Evolutionary conservation across 2,888 invertebrate species (phyloP).

Genomic region (Hirtodrosophila histrioides): DNA sequence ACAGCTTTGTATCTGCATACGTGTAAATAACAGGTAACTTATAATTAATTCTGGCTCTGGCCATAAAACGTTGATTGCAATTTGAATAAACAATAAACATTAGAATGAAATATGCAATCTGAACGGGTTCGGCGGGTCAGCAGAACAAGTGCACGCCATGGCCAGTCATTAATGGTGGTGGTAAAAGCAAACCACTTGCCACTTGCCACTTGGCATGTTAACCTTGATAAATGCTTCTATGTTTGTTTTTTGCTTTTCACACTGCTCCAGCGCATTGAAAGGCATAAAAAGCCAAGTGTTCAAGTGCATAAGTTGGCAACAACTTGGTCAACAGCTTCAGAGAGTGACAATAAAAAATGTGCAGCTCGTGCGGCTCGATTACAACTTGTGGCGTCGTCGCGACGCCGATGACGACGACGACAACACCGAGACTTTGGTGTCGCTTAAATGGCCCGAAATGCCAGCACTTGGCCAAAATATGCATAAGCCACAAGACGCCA

Average conservation of each 20-base stretch:
- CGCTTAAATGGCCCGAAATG: slow-evolving; percentile 70
- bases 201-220: slow-evolving; percentile 67
- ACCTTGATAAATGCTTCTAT: slow-evolving; percentile 67
- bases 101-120: slow-evolving; percentile 15
- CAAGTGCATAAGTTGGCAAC: slow-evolving; percentile 69
- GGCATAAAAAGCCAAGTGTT: slow-evolving; percentile 43
- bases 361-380: slow-evolving; percentile 53
- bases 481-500: slow-evolving; percentile 16
- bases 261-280: slow-evolving; percentile 16
- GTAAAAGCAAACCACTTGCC: slow-evolving; percentile 67
- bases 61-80: slow-evolving; percentile 18
- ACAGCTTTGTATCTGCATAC: slow-evolving; percentile 5
- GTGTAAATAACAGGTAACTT: slow-evolving; percentile 12
- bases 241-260: slow-evolving; percentile 13
- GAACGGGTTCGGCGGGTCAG: slow-evolving; percentile 28
- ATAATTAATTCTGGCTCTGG: slow-evolving; percentile 25
- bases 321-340: slow-evolving; percentile 62
- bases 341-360: slow-evolving; percentile 58
- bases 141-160: slow-evolving; percentile 60
- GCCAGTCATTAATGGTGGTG: slow-evolving; percentile 38
- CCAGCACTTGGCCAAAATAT: slow-evolving; percentile 39
- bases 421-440: slow-evolving; percentile 38
- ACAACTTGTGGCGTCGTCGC: slow-evolving; percentile 36
- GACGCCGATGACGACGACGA: slow-evolving; percentile 18
- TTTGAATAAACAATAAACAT: slow-evolving; percentile 18